Conservation (phyloP, 2,797 vertebrate species). For the Enteromius argenteus region DNA sequence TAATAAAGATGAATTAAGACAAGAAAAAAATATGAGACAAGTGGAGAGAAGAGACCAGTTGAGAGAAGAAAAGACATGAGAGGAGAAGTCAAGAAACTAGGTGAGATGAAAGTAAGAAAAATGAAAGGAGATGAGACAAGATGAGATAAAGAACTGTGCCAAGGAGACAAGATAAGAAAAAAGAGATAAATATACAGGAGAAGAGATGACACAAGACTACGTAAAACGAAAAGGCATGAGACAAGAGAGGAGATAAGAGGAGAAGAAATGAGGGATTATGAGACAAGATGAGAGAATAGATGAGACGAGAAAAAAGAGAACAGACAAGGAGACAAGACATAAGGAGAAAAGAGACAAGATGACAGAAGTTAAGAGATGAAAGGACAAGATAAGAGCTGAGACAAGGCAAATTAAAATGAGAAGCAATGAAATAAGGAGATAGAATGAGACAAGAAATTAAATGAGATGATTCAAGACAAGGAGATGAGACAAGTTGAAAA, state of each 20-base stretch:
- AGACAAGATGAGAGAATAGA: not conserved
- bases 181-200: not conserved
- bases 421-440: not conserved
- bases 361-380: not conserved
- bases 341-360: not conserved
- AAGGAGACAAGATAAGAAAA: not conserved
- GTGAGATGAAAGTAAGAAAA: not conserved
- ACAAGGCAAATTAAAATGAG: not conserved
- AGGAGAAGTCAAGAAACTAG: not conserved
- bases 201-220: not conserved
- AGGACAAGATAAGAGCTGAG: not conserved
- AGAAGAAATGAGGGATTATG: not conserved
- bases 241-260: not conserved
- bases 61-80: not conserved
- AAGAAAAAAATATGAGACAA: not conserved
- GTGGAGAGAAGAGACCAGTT: not conserved
- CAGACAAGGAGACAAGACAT: not conserved
- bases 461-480: not conserved
- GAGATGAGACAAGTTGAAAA: not conserved
- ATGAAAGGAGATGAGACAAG: not conserved
- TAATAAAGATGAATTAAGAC: too few species aligned
- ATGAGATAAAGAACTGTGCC: not conserved
- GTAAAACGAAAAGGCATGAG: not conserved
- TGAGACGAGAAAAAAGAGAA: not conserved
- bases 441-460: not conserved